phyloP scores from a whole-genome alignment of 2,888 invertebrate species.

The Lasioglossum zephyrum region DNA sequence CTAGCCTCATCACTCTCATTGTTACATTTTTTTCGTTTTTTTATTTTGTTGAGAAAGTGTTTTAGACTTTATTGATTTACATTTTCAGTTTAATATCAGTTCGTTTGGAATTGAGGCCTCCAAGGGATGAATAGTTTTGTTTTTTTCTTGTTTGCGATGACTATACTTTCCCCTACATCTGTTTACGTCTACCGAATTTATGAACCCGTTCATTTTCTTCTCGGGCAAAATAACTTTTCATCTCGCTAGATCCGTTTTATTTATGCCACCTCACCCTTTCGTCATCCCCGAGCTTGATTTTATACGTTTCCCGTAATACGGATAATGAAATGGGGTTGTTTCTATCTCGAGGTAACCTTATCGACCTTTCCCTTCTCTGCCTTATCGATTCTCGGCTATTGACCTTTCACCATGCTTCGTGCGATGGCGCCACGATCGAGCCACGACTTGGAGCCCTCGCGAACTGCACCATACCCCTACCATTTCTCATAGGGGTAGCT shows the following conservation, averaged over 20 bases:
- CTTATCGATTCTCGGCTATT: slow-evolving; percentile 62
- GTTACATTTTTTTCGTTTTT: background rate
- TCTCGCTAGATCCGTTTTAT: slow-evolving; percentile 71
- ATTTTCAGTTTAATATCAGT: background rate
- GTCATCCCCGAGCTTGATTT: slow-evolving; percentile 35
- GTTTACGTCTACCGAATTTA: slow-evolving; percentile 75
- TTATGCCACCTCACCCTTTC: slow-evolving; percentile 64
- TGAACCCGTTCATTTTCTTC: slow-evolving; percentile 69
- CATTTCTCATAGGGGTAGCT: background rate
- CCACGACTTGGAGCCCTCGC: slow-evolving; percentile 6
- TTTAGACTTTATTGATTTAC: background rate
- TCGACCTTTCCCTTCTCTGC: slow-evolving; percentile 59
- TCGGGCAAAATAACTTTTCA: slow-evolving; percentile 76
- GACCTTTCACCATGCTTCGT: slow-evolving; percentile 68
- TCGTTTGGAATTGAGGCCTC: background rate
- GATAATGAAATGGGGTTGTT: slow-evolving; percentile 47
- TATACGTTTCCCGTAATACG: slow-evolving; percentile 66
- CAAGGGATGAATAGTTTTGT: background rate
- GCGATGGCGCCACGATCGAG: slow-evolving; percentile 77
- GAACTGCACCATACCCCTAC: background rate
- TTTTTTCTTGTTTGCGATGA: background rate
- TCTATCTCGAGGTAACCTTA: slow-evolving; percentile 50
- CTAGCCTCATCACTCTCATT: background rate
- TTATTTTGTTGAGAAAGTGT: background rate
- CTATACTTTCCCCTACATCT: slow-evolving; percentile 61